These are phyloP conservation scores for Enteromius afrohamiltoni DNA, from an alignment of 2,797 vertebrate genomes.

Conservation along the genomic window DNA sequence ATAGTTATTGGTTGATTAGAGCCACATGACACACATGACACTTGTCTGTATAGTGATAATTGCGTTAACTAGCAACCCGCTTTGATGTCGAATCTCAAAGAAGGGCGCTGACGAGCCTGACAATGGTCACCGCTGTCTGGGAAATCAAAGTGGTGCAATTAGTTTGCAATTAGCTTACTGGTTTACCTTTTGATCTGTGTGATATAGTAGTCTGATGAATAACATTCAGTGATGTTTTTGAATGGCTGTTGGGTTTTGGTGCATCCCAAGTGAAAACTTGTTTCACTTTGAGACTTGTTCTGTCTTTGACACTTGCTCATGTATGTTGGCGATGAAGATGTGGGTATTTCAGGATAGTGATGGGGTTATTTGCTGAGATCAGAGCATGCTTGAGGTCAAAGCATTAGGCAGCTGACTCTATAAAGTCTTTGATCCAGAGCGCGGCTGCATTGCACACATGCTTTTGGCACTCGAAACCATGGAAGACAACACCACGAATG, in stretches of 20 bases:
- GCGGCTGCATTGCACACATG: conserved; percentile 3
- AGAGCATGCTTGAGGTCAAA: conserved; percentile 32
- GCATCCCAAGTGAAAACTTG: neutral
- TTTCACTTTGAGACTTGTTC: conserved; percentile 1
- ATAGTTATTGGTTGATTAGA: conserved; percentile 40
- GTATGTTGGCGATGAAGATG: neutral
- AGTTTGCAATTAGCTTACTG: conserved; percentile 29
- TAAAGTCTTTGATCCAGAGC: conserved; percentile 35
- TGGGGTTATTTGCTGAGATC: conserved; percentile 27
- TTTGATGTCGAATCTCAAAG: conserved; percentile 45
- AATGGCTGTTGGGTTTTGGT: conserved; percentile 9
- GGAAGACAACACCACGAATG: conserved; percentile 36
- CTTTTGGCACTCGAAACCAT: neutral
- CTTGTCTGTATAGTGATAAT: conserved; percentile 42
- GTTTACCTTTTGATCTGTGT: conserved; percentile 30
- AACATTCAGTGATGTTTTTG: neutral
- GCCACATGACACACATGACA: neutral
- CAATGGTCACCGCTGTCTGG: conserved; percentile 30
- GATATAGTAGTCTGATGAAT: conserved; percentile 19
- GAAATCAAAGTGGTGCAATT: conserved; percentile 41
- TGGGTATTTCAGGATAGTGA: conserved; percentile 26
- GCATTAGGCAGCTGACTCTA: conserved; percentile 32
- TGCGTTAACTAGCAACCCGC: conserved; percentile 25
- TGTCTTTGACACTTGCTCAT: conserved; percentile 1
- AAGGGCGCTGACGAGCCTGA: conserved; percentile 11